Base-by-base conservation (phyloP, 2,888 invertebrate species). In the Phyllotreta striolata region DNA sequence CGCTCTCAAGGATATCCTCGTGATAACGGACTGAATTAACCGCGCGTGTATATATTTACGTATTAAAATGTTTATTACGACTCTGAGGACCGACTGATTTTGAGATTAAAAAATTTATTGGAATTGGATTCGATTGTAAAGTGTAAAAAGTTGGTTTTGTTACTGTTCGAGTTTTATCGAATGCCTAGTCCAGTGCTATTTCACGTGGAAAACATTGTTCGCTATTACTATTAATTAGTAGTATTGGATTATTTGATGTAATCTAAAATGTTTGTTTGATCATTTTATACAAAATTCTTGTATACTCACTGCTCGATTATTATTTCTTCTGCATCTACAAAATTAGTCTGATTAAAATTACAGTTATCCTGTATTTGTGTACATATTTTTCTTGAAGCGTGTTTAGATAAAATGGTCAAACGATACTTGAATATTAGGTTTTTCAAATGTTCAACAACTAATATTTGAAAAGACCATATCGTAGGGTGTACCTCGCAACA, bases 1-100 rank as follows among this genome's bases (percentile, higher is more conserved):
- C 69, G 91, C 91, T 58, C 84, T 93, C 64, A 86, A 85, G 79
- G 88, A 88, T 77, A 88, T 88, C 61, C 74, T 81, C 55, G 78
- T 68, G 81, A 74, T 79, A 66, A 73, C 76, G 70, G 80, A 81
- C 77, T 79, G 78, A 78, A 66, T 63, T 66, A 24, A 24, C 24
- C 24, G 24, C 24, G 68, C 66, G 67, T 69, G 66, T 62, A 66
- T 66, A 68, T 68, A 52, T 13, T 24, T 24, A 24, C 4, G 24
- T 24, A 39, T 24, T 10, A 56, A 57, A 57, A 66, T 62, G 64
- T 60, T 62, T 57, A 55, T 6, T 8, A 44, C 7, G 10, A 13
- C 6, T 44, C 9, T 44, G 14, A 13, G 44, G 12, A 10, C 14
- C 14, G 14, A 44, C 14, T 44, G 6, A 12, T 12, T 44, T 10